Evolutionary conservation across 2,113 vertebrate species (phyloP), one percentile per base, ranked within the genome.

Genomic region (Paramisgurnus dabryanus): DNA sequence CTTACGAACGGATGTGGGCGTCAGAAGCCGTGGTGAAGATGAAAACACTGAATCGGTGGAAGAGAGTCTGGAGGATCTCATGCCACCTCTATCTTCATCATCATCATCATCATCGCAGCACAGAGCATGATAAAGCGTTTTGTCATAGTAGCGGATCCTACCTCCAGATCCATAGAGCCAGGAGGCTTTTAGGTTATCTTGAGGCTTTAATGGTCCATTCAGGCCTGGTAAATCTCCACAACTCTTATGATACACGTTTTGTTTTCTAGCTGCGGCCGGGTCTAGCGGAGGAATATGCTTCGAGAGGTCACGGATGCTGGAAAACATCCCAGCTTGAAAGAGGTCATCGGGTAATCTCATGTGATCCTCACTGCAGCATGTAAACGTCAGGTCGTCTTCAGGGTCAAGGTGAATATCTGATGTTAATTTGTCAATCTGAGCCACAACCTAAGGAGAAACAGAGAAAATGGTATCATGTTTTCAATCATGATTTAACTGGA

Each of bases 361-460:
- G 0, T 92, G 94, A 88, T 93, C 95, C 65, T 93, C 93, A 15
- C 92, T 93, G 86, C 94, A 95, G 90, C 94, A 94, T 7, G 91
- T 91, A 0, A 92, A 90, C 0, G 92, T 93, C 92, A 91, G 91
- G 41, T 84, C 76, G 7, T 79, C 80, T 77, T 94, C 94, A 73
- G 93, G 84, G 58, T 95, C 94, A 2, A 95, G 93, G 80, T 93
- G 93, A 3, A 95, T 95, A 88, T 94, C 92, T 0, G 92, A 93
- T 0, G 95, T 95, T 75, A 95, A 87, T 49, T 90, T 94, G 87
- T 95, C 95, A 0, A 95, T 95, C 90, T 95, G 94, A 83, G 85
- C 93, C 87, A 95, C 93, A 85, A 95, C 94, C 95, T 95, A 88
- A 0, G 22, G 65, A 67, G 58, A 83, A 41, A 86, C 41, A 58